Base-by-base conservation (phyloP, 2,113 vertebrate genomes). In the Motacilla alba region DNA sequence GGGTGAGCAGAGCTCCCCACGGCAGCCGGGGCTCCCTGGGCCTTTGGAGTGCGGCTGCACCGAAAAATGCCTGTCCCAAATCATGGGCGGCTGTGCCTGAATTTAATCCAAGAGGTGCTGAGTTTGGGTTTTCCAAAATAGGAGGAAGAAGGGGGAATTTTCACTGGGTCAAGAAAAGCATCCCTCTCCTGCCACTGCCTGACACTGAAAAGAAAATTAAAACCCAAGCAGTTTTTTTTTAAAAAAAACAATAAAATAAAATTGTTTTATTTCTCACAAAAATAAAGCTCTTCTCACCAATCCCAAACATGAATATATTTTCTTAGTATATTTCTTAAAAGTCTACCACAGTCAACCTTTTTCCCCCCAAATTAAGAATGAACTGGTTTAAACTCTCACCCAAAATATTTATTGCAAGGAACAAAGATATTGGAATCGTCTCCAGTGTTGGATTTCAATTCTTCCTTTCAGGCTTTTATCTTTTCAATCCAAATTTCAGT, bases 401-500 rank as follows among this genome's bases (percentile, higher is more conserved):
- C 91, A 94, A 97, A 97, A 97, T 96, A 97, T 96, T 96, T 97
- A 92, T 86, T 59, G 2, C 3, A 0, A 59, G 81, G 88, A 96
- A 95, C 94, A 97, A 96, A 97, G 94, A 88, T 95, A 87, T 18
- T 75, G 73, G 83, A 95, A 93, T 95, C 9, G 1, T 92, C 93
- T 93, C 58, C 7, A 6, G 58, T 56, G 55, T 73, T 94, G 94
- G 81, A 77, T 94, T 97, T 96, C 84, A 89, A 31, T 93, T 96
- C 90, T 88, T n/a, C 53, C 83, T 96, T 89, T 90, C 93, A 95
- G 62, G 70, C 87, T 96, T 95, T 93, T 94, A 94, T 96, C 88
- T 68, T 96, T 96, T 95, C 88, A 93, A 87, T 97, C 87, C 87
- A 94, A 96, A 97, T 95, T 96, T 97, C 95, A 90, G 88, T 76